Evolutionary conservation across 1,140 invertebrate species (phyloP).

Genomic region (Ceratosolen fusciceps): DNA sequence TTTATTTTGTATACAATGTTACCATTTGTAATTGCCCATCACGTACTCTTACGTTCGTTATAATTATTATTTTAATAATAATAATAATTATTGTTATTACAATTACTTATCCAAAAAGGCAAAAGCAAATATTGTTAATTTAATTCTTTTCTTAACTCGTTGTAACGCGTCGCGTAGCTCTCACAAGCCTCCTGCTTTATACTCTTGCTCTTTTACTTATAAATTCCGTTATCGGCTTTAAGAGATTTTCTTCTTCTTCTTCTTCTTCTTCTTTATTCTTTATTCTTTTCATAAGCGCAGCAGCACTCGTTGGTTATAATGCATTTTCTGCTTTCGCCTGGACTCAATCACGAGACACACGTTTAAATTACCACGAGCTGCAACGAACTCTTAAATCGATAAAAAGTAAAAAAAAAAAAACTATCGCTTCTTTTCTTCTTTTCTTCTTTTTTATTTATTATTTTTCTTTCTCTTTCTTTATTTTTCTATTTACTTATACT

Average conservation of each 20-base stretch:
- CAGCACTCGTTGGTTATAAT: conserved; percentile 21
- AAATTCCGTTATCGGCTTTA: neutral
- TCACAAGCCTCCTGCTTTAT: neutral
- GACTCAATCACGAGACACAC: neutral
- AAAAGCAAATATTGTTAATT: conserved; percentile 23
- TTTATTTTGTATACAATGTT: conserved; percentile 44
- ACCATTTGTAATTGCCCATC: conserved; percentile 38
- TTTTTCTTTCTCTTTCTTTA: too few relatives aligned
- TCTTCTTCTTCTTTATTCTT: too few relatives aligned
- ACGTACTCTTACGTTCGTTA: conserved; percentile 1
- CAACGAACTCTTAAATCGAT: neutral
- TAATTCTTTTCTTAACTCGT: conserved; percentile 23
- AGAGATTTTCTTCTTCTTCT: conserved; percentile 15
- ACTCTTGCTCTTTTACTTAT: conserved; percentile 4
- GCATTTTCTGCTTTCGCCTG: conserved; percentile 37
- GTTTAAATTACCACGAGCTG: neutral
- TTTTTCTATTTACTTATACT: neutral
- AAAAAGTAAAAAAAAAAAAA: neutral
- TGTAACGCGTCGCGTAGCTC: neutral
- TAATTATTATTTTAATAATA: too few relatives aligned
- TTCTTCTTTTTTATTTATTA: too few relatives aligned
- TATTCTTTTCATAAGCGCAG: too few relatives aligned
- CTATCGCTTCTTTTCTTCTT: neutral
- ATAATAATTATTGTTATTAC: too few relatives aligned
- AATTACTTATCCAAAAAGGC: neutral